Evolutionary conservation across 2,113 vertebrate species (phyloP), one percentile per base, ranked within the genome.

Genomic region (Elachura formosa): DNA sequence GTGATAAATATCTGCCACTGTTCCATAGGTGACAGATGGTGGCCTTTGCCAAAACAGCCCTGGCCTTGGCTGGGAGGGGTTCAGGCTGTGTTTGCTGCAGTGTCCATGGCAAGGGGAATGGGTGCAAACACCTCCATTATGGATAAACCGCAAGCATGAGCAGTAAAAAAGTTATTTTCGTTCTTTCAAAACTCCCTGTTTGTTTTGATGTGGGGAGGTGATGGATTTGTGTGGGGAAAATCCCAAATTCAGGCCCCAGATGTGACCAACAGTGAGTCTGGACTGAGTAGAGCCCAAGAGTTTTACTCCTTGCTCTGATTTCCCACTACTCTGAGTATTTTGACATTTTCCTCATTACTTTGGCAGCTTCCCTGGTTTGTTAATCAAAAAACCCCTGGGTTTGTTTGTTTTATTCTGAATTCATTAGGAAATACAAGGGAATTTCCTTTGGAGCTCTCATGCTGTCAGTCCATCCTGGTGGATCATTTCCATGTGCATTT

Each of bases 341-440:
- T 97, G 90, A 88, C 51, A 48, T 8, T 34, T 96, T 83, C 89
- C 79, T 95, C 12, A 19, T 62, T 95, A 63, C 54, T 85, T 87
- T 89, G 71, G 76, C 96, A 85, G 49, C 64, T 64, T 92, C 91
- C 91, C 83, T 91, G 25, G 19, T 62, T 93, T 89, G n/a, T 54
- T 64, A 36, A 73, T 89, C 89, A 62, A 41, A 96, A 85, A 55
- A 11, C 29, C 61, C 29, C 71, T 71, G n/a, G 31, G 87, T 96
- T 95, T 40, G 33, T 94, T 88, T 88, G 69, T 49, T 95, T 96
- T 94, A 86, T 96, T 84, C 91, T 93, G 75, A 95, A 77, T 58
- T 84, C 68, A 29, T 93, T 31, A 63, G 69, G 61, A 80, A 77
- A 24, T 86, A 72, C 34, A 58, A 40, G 61, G 29, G 54, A 89